phyloP scores from a whole-genome alignment of 2,113 vertebrate genomes.

The Telmatochromis sp. region DNA sequence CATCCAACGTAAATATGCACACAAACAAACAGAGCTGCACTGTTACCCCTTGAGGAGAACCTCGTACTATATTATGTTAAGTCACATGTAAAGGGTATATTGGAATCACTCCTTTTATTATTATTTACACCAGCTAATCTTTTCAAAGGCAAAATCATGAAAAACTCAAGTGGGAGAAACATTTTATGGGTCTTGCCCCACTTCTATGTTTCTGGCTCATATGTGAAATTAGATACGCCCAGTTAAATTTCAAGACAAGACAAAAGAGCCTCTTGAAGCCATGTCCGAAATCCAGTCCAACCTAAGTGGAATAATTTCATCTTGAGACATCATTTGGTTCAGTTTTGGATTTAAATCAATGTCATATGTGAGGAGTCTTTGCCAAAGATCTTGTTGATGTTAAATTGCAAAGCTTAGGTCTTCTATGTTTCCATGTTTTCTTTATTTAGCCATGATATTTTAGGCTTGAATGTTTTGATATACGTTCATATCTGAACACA shows the following conservation, averaged over 20 bases:
- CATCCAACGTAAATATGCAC: not conserved
- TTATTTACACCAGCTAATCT: not conserved
- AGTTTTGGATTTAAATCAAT: not conserved
- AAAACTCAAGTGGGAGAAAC: not conserved
- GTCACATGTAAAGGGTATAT: not conserved
- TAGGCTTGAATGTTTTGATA: not conserved
- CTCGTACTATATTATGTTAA: not conserved
- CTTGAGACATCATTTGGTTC: not conserved
- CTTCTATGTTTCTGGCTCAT: not conserved
- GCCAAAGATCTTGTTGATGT: not conserved
- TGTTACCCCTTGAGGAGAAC: not conserved
- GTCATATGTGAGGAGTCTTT: not conserved
- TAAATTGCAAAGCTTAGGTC: not conserved
- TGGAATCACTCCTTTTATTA: not conserved
- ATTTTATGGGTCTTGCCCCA: not conserved
- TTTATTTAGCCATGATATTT: not conserved
- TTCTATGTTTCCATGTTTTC: not conserved
- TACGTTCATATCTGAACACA: not conserved
- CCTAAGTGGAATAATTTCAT: rapidly evolving
- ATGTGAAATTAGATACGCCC: not conserved
- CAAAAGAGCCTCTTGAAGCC: not conserved
- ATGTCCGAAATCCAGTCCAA: not conserved
- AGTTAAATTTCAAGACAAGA: not conserved
- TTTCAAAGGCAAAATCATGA: not conserved
- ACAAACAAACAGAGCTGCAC: not conserved